A percentile compares a stretch with the other conserved stretches of the same genome.
These are phyloP conservation scores for Ennomos quercinarius DNA, from an alignment of 2,888 invertebrate species.

Conservation along the genomic window DNA sequence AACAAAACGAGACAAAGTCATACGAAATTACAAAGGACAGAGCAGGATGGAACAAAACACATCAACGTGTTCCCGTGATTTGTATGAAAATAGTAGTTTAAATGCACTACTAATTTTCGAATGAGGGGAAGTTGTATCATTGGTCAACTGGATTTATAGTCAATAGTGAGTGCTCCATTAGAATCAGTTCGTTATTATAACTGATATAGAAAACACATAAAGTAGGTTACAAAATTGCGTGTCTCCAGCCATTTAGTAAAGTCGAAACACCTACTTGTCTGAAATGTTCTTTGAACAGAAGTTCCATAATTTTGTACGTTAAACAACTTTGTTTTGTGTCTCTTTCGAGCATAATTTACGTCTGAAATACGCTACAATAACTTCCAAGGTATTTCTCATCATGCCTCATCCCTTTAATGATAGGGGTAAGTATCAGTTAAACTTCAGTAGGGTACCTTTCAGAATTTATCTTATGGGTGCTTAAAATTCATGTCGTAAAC, in stretches of 20 bases:
- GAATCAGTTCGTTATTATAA: too few relatives aligned
- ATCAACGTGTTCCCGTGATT: too few relatives aligned
- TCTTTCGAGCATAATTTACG: conserved; percentile 24
- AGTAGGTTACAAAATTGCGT: conserved; percentile 1
- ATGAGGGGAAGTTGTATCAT: too few relatives aligned
- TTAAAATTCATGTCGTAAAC: conserved; percentile 26
- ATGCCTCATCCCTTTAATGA: conserved; percentile 31
- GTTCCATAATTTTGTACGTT: conserved; percentile 20
- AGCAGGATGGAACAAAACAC: too few relatives aligned
- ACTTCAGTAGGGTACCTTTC: conserved; percentile 21
- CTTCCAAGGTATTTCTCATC: conserved; percentile 31
- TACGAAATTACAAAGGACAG: too few relatives aligned
- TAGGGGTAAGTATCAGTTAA: conserved; percentile 26
- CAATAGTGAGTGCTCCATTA: too few relatives aligned
- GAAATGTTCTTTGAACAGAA: conserved; percentile 16
- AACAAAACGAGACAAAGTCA: too few relatives aligned
- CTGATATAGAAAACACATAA: too few relatives aligned
- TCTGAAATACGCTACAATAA: conserved; percentile 31
- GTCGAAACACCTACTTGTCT: conserved; percentile 8
- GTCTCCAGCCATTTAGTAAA: conserved; percentile 12
- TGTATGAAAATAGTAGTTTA: too few relatives aligned
- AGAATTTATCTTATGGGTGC: conserved; percentile 24
- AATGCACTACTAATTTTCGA: too few relatives aligned
- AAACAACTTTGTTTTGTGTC: conserved; percentile 26
- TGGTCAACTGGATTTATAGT: too few relatives aligned